Evolutionary conservation across 1,140 invertebrate genomes (phyloP).

Genomic region (Drosophila ercepeae): DNA sequence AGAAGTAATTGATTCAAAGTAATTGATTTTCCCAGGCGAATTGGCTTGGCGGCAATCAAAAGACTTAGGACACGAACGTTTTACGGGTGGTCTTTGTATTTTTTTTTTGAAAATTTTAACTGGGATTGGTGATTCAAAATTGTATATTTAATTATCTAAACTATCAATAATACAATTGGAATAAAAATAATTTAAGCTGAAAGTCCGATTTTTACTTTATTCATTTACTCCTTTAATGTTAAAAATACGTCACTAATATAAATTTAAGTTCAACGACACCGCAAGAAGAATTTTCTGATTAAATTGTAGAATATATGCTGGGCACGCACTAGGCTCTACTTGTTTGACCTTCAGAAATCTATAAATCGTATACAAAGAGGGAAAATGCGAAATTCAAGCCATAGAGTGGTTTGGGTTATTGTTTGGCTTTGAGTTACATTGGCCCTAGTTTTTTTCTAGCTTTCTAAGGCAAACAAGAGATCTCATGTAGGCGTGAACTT

Average conservation of each 20-base stretch:
- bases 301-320: constrained; percentile 49
- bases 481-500: constrained; percentile 33
- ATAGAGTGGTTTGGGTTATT: background rate
- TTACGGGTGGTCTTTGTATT: background rate
- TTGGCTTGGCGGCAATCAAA: constrained; percentile 4
- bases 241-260: constrained; percentile 47
- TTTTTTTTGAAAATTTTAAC: background rate
- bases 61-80: constrained; percentile 50
- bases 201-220: no score
- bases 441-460: constrained; percentile 1
- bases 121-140: background rate
- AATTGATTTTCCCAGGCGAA: no score
- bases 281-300: constrained; percentile 20
- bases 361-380: constrained; percentile 38
- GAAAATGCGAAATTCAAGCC: constrained; percentile 37
- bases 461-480: constrained; percentile 14
- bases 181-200: no score
- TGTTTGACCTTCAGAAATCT: constrained; percentile 67
- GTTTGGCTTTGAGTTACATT: constrained; percentile 10
- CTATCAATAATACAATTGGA: background rate
- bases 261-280: constrained; percentile 60
- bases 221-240: background rate
- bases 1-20: no score
- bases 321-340: constrained; percentile 60
- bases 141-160: background rate